Conservation (phyloP, 1,140 invertebrate species). For the Drosophila dunni region DNA sequence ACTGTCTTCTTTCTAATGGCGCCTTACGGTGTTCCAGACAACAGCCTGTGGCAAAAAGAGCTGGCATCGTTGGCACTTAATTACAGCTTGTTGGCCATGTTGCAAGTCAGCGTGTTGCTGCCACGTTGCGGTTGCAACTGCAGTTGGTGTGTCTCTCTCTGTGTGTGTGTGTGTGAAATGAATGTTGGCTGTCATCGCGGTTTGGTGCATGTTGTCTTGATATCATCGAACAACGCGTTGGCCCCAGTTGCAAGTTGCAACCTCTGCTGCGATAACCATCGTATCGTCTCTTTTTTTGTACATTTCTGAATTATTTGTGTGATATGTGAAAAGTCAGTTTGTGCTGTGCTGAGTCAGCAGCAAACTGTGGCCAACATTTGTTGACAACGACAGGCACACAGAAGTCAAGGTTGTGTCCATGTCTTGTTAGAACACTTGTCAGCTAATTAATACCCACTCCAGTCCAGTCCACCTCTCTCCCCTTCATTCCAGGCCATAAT, state of each 20-base stretch:
- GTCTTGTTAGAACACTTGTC: conserved; percentile 39
- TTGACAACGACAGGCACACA: background rate
- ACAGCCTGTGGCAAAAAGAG: conserved; percentile 1
- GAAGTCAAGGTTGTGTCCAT: conserved; percentile 33
- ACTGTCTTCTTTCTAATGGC: conserved; percentile 68
- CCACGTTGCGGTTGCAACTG: conserved; percentile 44
- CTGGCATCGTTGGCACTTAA: conserved; percentile 54
- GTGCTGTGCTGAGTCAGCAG: conserved; percentile 37
- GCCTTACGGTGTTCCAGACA: conserved; percentile 14
- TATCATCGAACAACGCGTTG: conserved; percentile 69
- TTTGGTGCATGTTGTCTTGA: conserved; percentile 65
- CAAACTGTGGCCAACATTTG: conserved; percentile 26
- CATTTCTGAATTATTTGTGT: conserved; percentile 12
- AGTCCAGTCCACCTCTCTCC: conserved; percentile 30
- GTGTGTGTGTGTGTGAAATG: conserved; percentile 59
- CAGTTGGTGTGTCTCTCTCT: background rate
- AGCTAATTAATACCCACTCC: conserved; percentile 52
- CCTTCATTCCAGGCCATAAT: conserved; percentile 26
- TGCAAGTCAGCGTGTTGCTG: conserved; percentile 75
- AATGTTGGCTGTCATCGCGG: conserved; percentile 69
- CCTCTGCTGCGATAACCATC: conserved; percentile 58
- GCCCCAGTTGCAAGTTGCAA: conserved; percentile 26
- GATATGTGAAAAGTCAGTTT: conserved; percentile 59
- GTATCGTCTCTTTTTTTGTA: conserved; percentile 19
- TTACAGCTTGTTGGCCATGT: conserved; percentile 75